Evolutionary conservation across 2,113 vertebrate genomes (phyloP).

Genomic region (Cyanoliseus patagonus): DNA sequence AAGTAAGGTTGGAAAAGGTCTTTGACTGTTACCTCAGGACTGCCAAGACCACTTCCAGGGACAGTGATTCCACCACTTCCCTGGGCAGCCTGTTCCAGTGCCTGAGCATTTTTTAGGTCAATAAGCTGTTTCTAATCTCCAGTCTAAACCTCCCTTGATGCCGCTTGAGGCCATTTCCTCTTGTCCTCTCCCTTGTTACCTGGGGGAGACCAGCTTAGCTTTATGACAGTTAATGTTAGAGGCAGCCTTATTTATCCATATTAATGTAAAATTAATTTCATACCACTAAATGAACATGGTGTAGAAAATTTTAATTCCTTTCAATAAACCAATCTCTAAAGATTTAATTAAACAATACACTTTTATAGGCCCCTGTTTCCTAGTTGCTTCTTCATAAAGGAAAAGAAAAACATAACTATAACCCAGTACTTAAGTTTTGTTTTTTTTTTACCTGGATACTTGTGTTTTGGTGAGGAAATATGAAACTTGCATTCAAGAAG

Average conservation of each 20-base stretch:
- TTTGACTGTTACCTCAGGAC: not conserved
- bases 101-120: not conserved
- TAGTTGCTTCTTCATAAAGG: constrained; percentile 23
- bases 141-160: not conserved
- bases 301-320: constrained; percentile 45
- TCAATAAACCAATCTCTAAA: not conserved
- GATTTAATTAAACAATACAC: constrained; percentile 14
- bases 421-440: constrained; percentile 50
- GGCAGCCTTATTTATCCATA: constrained; percentile 59
- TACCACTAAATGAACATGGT: constrained; percentile 56
- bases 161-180: not conserved
- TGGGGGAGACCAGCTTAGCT: not conserved
- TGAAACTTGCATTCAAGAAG: constrained; percentile 28
- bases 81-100: not conserved
- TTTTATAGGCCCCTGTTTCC: not conserved
- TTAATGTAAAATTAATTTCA: constrained; percentile 64
- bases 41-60: not conserved
- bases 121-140: not conserved
- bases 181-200: not conserved
- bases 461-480: constrained; percentile 62
- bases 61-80: not conserved
- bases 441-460: constrained; percentile 26
- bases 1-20: not conserved
- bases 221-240: constrained; percentile 66
- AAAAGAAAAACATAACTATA: constrained; percentile 33